Evolutionary conservation across 2,113 vertebrate genomes (phyloP).

Genomic region (Mastomys natalensis): DNA sequence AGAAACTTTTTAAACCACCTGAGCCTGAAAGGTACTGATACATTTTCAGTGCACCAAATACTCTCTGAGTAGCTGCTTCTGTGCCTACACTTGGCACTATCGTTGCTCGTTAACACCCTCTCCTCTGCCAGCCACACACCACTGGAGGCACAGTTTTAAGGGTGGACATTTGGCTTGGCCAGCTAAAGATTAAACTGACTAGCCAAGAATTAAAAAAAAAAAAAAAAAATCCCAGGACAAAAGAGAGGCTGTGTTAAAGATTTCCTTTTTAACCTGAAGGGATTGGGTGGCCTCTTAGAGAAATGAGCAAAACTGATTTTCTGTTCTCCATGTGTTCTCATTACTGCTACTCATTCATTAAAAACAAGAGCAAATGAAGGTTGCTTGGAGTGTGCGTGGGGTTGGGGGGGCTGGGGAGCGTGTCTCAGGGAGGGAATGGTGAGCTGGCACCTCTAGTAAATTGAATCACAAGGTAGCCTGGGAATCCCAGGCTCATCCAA

Average conservation of each 20-base stretch:
- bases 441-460: background rate
- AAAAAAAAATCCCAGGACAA: conserved; percentile 26
- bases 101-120: background rate
- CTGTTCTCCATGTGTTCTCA: conserved; percentile 5
- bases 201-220: background rate
- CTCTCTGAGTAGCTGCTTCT: background rate
- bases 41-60: background rate
- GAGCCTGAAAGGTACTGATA: background rate
- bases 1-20: background rate
- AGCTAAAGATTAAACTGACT: background rate
- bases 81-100: background rate
- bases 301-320: conserved; percentile 69
- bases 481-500: background rate
- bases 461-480: background rate
- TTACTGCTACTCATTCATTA: background rate
- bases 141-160: background rate
- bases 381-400: background rate
- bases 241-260: conserved; percentile 16
- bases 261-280: conserved; percentile 33
- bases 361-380: background rate
- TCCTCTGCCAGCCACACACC: background rate
- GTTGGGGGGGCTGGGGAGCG: too few species aligned
- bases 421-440: too few species aligned
- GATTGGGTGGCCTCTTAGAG: conserved; percentile 50
- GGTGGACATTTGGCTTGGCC: background rate